These are phyloP conservation scores for Pelecanoides urinatrix DNA, from an alignment of 2,113 vertebrate genomes.

Conservation along the genomic window DNA sequence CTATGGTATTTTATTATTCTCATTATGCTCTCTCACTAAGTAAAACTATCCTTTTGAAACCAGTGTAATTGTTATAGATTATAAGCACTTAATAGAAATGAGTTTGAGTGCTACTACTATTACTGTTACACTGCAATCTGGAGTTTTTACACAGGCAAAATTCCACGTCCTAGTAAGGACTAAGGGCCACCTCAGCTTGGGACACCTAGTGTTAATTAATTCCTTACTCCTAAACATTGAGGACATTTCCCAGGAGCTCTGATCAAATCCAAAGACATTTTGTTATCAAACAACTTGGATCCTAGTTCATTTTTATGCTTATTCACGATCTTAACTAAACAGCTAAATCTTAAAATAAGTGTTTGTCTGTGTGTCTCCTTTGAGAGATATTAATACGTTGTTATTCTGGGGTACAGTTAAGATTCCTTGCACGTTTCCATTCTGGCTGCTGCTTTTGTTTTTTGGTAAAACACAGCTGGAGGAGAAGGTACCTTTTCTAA, in stretches of 20 bases:
- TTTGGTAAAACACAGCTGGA: not conserved
- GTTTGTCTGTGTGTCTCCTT: not conserved
- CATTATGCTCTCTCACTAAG: not conserved
- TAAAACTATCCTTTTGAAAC: not conserved
- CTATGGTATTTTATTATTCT: not conserved
- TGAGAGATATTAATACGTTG: not conserved
- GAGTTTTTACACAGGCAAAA: not conserved
- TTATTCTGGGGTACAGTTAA: not conserved
- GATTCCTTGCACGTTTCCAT: not conserved
- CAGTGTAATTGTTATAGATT: not conserved
- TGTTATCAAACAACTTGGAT: not conserved
- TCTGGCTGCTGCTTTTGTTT: not conserved
- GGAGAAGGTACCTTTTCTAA: not conserved
- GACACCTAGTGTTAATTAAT: not conserved
- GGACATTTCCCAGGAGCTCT: not conserved
- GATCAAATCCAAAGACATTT: not conserved
- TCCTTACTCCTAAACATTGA: not conserved
- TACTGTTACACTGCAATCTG: not conserved
- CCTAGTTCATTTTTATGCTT: not conserved
- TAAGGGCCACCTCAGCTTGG: not conserved
- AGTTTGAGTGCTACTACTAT: not conserved
- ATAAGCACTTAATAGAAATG: not conserved
- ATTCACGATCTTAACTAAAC: not conserved
- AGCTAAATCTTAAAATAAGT: not conserved
- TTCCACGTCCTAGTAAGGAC: not conserved